Conservation (phyloP, 2,888 invertebrate species). For the Acronicta aceris region DNA sequence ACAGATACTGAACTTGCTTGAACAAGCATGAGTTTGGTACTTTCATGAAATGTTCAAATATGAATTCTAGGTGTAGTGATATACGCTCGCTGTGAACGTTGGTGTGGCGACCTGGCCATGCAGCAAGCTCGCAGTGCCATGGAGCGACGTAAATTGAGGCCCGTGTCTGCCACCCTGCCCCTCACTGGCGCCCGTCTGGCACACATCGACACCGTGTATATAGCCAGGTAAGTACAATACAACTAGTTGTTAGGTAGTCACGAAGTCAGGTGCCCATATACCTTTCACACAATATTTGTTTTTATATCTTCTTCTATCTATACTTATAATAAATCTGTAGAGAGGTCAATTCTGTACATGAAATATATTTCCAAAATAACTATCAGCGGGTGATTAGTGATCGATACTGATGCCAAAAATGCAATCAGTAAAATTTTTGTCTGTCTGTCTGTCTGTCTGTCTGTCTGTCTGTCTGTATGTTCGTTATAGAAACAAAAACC, state of each 20-base stretch:
- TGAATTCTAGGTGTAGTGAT: slow-evolving; percentile 79
- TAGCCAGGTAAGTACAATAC: slow-evolving; percentile 83
- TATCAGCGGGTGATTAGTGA: no score
- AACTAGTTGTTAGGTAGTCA: not conserved
- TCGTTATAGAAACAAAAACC: no score
- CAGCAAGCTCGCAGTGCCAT: slow-evolving; percentile 79
- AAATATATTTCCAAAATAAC: no score
- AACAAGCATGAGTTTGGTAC: not conserved
- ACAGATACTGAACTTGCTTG: no score
- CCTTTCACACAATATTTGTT: not conserved
- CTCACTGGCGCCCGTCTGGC: slow-evolving; percentile 77
- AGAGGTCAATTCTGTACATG: no score
- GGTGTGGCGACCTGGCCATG: slow-evolving; percentile 86
- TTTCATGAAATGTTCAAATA: not conserved
- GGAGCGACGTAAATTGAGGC: slow-evolving; percentile 76
- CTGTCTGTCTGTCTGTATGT: no score
- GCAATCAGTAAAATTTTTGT: no score
- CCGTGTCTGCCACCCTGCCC: slow-evolving; percentile 69
- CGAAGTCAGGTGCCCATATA: not conserved
- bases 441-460: no score
- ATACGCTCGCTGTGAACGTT: slow-evolving; percentile 84
- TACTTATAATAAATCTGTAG: no score
- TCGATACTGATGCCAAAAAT: no score
- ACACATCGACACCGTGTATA: slow-evolving; percentile 89
- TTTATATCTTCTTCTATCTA: no score